Base-by-base conservation (phyloP, 2,797 vertebrate species). In the Bucorvus abyssinicus region DNA sequence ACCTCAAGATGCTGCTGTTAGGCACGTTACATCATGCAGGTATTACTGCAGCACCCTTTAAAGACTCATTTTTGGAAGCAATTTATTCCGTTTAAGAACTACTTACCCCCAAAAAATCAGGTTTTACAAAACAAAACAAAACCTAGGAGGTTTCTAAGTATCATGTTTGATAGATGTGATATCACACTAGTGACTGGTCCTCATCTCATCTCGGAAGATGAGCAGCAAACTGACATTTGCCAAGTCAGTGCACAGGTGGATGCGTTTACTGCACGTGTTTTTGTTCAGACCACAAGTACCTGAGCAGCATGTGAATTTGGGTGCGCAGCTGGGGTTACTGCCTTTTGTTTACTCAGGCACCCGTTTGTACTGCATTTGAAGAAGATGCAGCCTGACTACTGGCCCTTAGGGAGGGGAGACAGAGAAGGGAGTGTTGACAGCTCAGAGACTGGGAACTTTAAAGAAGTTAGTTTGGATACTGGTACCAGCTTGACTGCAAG, bases 281-380 rank as follows among this genome's bases (percentile, higher is more conserved):
- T 88, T 83, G 63, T 67, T 40, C 70, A 97, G 97, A 30, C 32
- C 81, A 10, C 90, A 92, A 91, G 90, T 65, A 32, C 93, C 94
- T 0, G 67, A 98, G 87, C 94, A 92, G 36, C 49, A 78, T 0
- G n/a, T 56, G 16, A 29, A 55, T 61, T 84, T 64, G 26, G 88
- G 92, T 14, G 52, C 96, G 65, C 96, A 97, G 84, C 65, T 97
- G 96, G 96, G 96, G 24, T 52, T 95, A 20, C 24, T 75, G 34
- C 16, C 40, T 74, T 69, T 47, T 67, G 18, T 84, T 81, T 74
- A 14, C 20, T 15, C 45, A 40, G 61, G 47, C 64, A 67, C 12
- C 7, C 1, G 0, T 26, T 95, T 80, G 90, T 78, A 29, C 84
- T 84, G n/a, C 59, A 6, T 75, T 89, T 90, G 83, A 94, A 84